Base-by-base conservation (phyloP, 2,113 vertebrate genomes). In the human region DNA sequence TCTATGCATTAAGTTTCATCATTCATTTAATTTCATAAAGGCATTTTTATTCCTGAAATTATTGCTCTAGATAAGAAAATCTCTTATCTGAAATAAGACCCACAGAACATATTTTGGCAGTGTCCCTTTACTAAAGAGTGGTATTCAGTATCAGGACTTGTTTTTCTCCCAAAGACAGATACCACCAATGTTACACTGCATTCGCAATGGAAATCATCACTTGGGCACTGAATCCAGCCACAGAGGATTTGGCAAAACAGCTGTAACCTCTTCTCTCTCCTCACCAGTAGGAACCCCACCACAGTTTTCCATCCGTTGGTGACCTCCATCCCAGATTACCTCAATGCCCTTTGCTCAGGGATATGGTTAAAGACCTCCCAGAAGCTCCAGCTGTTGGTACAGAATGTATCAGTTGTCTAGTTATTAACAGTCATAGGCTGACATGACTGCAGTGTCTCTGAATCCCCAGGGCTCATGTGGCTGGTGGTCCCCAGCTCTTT, bases 231-330 rank as follows among this genome's bases (percentile, higher is more conserved):
- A 96, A 73, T 96, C 78, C 57, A 98, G 97, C 98, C 98, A 98
- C 98, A 98, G 97, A 97, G 97, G 91, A 97, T 89, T 98, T 98
- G 98, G 98, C 98, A 98, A 95, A 96, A 94, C 18, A 6, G 91
- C 97, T 72, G 93, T 97, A 98, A 97, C 98, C 98, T 98, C 98
- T 92, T 70, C 97, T 97, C 91, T 93, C 93, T 98, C 94, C 97
- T 97, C 96, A 95, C 96, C 93, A 97, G 95, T 91, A 91, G 97
- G 97, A 97, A 98, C 97, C 97, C 97, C 97, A 97, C 98, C 98
- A 97, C 98, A 98, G 97, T 97, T 97, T 98, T 98, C 98, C 98
- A 98, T 94, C 97, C 35, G 78, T 96, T 97, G 97, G 97, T 98
- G 97, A 98, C 97, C 98, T 98, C 98, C 97, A 96, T 97, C 95